Percentiles rank a stretch among this genome's conserved stretches.
Conservation (phyloP, 2,113 vertebrate species). For the Hystrix cristata region DNA sequence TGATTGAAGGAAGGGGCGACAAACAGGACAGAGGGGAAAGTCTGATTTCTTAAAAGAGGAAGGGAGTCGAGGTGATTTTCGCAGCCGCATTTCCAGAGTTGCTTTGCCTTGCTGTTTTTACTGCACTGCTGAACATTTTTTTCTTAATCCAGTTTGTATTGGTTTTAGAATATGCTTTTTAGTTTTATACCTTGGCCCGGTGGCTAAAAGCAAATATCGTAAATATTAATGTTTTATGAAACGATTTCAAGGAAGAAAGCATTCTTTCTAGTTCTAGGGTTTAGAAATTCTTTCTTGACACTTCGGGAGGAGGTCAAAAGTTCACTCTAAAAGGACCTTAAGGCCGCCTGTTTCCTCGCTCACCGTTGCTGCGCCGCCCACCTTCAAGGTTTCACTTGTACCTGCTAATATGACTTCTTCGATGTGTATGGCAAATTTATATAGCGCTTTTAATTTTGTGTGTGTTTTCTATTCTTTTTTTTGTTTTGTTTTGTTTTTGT, state of each 20-base stretch:
- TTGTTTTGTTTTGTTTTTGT: no score
- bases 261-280: slow-evolving; percentile 44
- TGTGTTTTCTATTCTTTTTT: slow-evolving; percentile 4
- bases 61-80: not conserved
- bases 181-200: not conserved
- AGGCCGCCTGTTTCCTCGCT: not conserved
- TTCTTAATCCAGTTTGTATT: not conserved
- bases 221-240: slow-evolving; percentile 10
- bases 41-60: not conserved
- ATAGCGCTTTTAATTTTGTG: not conserved
- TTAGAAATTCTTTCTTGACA: slow-evolving; percentile 67
- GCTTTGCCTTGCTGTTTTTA: not conserved
- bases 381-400: not conserved
- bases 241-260: slow-evolving; percentile 55
- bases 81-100: fast-evolving
- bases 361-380: not conserved
- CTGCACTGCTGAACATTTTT: not conserved
- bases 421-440: not conserved
- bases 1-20: not conserved
- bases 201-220: not conserved
- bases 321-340: slow-evolving; percentile 41
- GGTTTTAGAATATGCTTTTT: not conserved
- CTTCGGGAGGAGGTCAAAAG: slow-evolving; percentile 78
- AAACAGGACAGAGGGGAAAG: not conserved
- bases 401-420: not conserved